These are phyloP conservation scores for Anomalospiza imberbis DNA, from an alignment of 2,797 vertebrate species.

Conservation along the genomic window DNA sequence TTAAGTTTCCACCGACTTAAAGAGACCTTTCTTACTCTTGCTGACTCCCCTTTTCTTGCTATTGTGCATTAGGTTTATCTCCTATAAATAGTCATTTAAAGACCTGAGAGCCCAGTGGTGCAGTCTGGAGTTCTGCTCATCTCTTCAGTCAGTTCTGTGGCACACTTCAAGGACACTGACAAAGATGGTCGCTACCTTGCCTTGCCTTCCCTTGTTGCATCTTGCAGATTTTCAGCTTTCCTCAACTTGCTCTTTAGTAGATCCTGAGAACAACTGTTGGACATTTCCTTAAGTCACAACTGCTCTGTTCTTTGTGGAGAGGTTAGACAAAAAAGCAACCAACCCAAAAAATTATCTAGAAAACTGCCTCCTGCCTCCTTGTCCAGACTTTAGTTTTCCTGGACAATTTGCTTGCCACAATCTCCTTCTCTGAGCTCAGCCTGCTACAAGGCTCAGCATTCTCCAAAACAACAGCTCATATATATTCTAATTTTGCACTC, in stretches of 20 bases:
- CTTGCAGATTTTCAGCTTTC: not conserved
- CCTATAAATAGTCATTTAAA: not conserved
- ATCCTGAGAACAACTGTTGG: not conserved
- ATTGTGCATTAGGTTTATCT: not conserved
- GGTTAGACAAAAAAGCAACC: not conserved
- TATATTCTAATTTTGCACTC: not conserved
- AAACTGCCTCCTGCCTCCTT: not conserved
- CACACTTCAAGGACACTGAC: not conserved
- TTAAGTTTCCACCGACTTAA: not conserved
- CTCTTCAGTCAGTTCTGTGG: not conserved
- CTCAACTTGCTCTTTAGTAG: not conserved
- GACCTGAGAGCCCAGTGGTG: not conserved
- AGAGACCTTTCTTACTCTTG: not conserved
- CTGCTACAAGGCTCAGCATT: not conserved
- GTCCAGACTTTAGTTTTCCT: not conserved
- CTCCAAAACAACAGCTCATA: not conserved
- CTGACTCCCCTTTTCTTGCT: not conserved
- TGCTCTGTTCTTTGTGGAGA: not conserved
- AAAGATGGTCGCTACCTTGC: fast-evolving
- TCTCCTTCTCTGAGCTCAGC: not conserved
- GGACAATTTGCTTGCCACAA: not conserved
- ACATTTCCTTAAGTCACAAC: not conserved
- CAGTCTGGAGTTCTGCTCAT: not conserved
- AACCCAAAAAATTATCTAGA: not conserved
- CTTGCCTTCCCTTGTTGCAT: not conserved